Percentiles rank a stretch among this genome's conserved stretches.
Conservation (phyloP, 23 tunicate species). For the Ascidia mentula region DNA sequence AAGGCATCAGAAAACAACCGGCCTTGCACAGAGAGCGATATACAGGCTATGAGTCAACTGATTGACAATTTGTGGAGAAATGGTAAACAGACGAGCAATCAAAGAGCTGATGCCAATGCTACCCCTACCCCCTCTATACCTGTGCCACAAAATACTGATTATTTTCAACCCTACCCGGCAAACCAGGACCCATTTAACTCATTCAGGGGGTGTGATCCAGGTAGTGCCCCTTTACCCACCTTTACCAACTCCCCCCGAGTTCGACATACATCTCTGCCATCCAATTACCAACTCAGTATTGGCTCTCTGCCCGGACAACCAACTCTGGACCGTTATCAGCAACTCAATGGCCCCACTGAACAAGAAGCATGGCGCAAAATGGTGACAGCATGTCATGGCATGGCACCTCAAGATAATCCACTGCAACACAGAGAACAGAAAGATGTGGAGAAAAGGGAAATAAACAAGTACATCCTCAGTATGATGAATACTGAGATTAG, state of each 20-base stretch:
- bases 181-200: not conserved
- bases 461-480: conserved; percentile 30
- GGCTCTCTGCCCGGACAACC: not conserved
- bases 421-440: conserved; percentile 51
- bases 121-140: not conserved
- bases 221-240: not conserved
- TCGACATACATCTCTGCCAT: not conserved
- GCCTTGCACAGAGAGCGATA: conserved; percentile 10
- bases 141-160: not conserved
- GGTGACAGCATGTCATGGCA: conserved; percentile 10
- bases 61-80: conserved; percentile 29
- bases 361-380: not conserved
- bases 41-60: conserved; percentile 45
- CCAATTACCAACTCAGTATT: conserved; percentile 12
- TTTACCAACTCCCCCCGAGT: not conserved
- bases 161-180: not conserved
- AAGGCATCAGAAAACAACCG: not conserved
- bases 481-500: conserved; percentile 31
- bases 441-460: conserved; percentile 36
- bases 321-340: not conserved
- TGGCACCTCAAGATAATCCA: conserved; percentile 20
- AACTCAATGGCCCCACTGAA: not conserved
- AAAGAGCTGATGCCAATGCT: not conserved
- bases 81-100: not conserved
- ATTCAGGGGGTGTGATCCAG: not conserved